These are phyloP conservation scores for Archocentrus centrarchus DNA, from an alignment of 2,113 vertebrate species.

Conservation along the genomic window DNA sequence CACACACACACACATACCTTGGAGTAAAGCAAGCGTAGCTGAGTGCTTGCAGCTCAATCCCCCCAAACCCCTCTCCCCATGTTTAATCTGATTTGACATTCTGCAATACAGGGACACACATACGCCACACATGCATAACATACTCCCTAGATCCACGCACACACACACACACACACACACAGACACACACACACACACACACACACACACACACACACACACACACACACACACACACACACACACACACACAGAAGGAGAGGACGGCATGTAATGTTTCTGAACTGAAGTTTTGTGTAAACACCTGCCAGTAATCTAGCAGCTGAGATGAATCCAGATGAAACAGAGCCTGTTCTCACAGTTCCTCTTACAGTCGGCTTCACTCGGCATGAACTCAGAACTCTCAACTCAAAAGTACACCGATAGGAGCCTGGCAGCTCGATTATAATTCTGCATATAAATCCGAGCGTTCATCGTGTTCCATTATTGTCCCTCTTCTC, in stretches of 20 bases:
- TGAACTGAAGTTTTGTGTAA: slow-evolving; percentile 62
- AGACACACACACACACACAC: slow-evolving; percentile 22
- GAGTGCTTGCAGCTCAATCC: slow-evolving; percentile 48
- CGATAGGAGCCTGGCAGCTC: slow-evolving; percentile 36
- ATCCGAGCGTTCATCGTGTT: slow-evolving; percentile 20
- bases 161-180: too few species aligned
- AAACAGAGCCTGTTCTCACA: slow-evolving; percentile 62
- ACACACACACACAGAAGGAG: slow-evolving; percentile 12
- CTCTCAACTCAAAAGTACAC: neutral
- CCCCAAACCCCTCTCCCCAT: slow-evolving; percentile 6
- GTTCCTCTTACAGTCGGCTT: slow-evolving; percentile 42
- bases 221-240: slow-evolving; percentile 13
- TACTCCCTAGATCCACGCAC: slow-evolving; percentile 15
- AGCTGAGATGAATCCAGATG: slow-evolving; percentile 70
- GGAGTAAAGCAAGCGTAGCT: slow-evolving; percentile 64
- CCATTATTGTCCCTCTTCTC: slow-evolving; percentile 36
- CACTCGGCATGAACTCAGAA: slow-evolving; percentile 42
- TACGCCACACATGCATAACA: slow-evolving; percentile 30
- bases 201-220: neutral
- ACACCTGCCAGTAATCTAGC: slow-evolving; percentile 69
- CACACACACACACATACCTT: slow-evolving; percentile 56
- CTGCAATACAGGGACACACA: slow-evolving; percentile 42
- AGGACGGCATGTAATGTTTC: slow-evolving; percentile 33
- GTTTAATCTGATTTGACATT: slow-evolving; percentile 69
- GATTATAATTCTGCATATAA: slow-evolving; percentile 35